These are phyloP conservation scores for Neelides sp. DNA, from an alignment of 1,140 invertebrate genomes.

Conservation along the genomic window DNA sequence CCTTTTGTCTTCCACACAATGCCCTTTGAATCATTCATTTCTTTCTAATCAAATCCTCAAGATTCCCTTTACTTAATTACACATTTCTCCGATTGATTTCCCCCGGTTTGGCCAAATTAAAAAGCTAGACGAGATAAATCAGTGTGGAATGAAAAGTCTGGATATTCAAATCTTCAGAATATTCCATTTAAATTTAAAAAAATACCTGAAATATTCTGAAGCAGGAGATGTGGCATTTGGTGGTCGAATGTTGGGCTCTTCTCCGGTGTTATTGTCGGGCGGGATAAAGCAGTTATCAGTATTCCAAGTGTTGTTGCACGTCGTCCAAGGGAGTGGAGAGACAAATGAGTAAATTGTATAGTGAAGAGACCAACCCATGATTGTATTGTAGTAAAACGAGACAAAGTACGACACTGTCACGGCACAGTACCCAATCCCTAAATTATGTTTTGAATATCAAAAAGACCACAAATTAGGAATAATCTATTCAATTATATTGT, in stretches of 20 bases:
- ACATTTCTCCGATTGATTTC: too few relatives aligned
- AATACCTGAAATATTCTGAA: conserved; percentile 46
- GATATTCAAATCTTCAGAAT: not conserved
- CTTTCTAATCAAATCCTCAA: too few relatives aligned
- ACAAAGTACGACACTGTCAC: conserved; percentile 79
- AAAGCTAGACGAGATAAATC: too few relatives aligned
- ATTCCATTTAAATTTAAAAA: not conserved
- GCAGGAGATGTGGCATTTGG: conserved; percentile 42
- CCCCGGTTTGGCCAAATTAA: too few relatives aligned
- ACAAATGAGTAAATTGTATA: conserved; percentile 63
- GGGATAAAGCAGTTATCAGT: conserved; percentile 50
- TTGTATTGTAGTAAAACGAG: conserved; percentile 83
- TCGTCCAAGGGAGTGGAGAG: conserved; percentile 63
- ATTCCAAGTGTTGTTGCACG: conserved; percentile 80
- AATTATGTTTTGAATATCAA: too few relatives aligned
- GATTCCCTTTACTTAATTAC: too few relatives aligned
- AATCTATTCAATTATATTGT: not conserved
- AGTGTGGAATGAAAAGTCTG: too few relatives aligned
- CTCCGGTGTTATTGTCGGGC: conserved; percentile 18
- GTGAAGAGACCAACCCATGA: conserved; percentile 80
- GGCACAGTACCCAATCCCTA: conserved; percentile 73
- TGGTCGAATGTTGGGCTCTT: conserved; percentile 37
- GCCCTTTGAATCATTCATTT: too few relatives aligned
- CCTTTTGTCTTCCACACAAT: too few relatives aligned
- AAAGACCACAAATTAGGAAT: not conserved